Evolutionary conservation across 2,888 invertebrate genomes (phyloP), one percentile per base, ranked within the genome.

Genomic region (Hyposoter didymator): DNA sequence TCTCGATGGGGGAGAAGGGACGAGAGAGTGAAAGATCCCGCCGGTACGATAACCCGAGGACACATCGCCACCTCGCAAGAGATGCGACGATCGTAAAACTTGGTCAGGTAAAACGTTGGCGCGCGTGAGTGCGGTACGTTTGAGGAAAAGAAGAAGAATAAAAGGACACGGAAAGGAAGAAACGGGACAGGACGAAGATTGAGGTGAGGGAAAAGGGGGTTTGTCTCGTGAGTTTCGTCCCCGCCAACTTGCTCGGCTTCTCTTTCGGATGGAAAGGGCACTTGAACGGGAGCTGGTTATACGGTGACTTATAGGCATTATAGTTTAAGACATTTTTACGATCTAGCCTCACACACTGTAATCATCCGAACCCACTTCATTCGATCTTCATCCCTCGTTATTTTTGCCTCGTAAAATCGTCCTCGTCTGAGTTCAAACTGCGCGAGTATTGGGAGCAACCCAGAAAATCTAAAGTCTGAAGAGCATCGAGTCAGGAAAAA

Each of bases 81-180:
- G 93, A 88, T 92, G 92, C 93, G 93, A 92, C 92, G 93, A 93
- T 93, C 93, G 93, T 93, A 93, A 93, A 93, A 93, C 92, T 93
- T 92, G 91, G 90, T 88, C 93, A 93, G 93, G 93, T 93, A 93
- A 92, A 92, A 90, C 73, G 59, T 64, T 28, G 62, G 43, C 74
- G 90, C 89, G 92, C 93, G 93, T 87, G 88, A 87, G 84, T 78
- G 87, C 82, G 85, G 87, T 87, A 90, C 90, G 88, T 87, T 85
- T 80, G 87, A 81, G 82, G 86, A 86, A 83, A 67, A 83, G 82
- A 86, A 75, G 66, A 55, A 64, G 74, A 85, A 87, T 67, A 78
- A 81, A 69, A 64, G 64, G 76, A 85, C 76, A 83, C 78, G 84
- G 75, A 78, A 39, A 76, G 84, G 52, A 80, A 86, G 59, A 70